These are phyloP conservation scores for Orthonychiurus folsomi DNA, from an alignment of 2,888 invertebrate genomes.

Conservation along the genomic window DNA sequence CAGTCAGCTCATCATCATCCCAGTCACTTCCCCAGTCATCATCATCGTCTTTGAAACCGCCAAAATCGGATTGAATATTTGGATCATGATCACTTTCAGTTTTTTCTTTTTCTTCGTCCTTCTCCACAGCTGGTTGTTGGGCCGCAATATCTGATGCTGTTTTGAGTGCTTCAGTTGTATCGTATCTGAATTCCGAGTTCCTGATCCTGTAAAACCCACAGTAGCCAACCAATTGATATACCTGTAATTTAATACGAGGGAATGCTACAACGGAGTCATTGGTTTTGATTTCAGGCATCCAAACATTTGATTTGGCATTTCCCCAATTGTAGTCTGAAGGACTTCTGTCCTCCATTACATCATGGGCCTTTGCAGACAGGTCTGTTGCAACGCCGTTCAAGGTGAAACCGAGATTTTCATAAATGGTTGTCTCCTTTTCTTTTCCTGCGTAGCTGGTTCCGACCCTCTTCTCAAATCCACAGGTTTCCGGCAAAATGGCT, in stretches of 20 bases:
- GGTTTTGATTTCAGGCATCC: constrained; percentile 5
- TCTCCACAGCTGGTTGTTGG: too few species aligned
- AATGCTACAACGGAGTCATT: background rate
- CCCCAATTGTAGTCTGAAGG: background rate
- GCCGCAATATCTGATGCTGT: background rate
- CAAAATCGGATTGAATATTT: background rate
- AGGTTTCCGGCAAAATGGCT: background rate
- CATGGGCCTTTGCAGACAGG: background rate
- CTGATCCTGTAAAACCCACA: constrained; percentile 10
- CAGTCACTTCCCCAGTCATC: constrained; percentile 7
- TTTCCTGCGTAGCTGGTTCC: constrained; percentile 4
- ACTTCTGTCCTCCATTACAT: background rate
- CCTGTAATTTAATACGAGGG: background rate
- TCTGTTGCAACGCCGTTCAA: background rate
- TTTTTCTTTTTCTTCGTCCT: background rate
- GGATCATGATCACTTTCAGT: background rate
- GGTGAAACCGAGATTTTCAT: constrained; percentile 5
- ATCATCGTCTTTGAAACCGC: constrained; percentile 2
- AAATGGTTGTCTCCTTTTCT: background rate
- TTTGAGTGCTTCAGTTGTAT: background rate
- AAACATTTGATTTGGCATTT: background rate
- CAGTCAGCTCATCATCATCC: background rate
- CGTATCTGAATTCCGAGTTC: background rate
- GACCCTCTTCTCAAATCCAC: background rate
- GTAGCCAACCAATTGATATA: constrained; percentile 7